These are phyloP conservation scores for Alligator mississippiensis DNA, from an alignment of 2,113 vertebrate genomes.

Conservation along the genomic window DNA sequence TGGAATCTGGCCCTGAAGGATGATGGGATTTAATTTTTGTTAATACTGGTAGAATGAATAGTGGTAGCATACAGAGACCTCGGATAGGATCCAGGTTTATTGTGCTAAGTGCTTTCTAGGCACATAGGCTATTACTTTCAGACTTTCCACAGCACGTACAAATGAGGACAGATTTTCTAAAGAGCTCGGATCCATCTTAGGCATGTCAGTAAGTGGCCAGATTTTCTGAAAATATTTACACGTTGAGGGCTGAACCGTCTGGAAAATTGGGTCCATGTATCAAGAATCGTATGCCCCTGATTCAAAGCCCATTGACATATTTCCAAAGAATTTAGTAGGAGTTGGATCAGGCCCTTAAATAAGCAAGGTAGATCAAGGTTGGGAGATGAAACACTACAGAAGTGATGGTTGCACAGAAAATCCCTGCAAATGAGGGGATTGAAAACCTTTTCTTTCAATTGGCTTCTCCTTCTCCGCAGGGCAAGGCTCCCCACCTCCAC, in stretches of 20 bases:
- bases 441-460: too few relatives aligned
- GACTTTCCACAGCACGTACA: neutral
- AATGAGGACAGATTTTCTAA: neutral
- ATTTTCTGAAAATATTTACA: neutral
- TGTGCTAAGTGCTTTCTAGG: neutral
- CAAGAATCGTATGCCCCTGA: fast-evolving
- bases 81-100: neutral
- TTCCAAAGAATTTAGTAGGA: neutral
- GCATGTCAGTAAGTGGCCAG: too few relatives aligned
- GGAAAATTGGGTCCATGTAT: neutral
- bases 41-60: fast-evolving
- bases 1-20: neutral
- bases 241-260: neutral
- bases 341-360: fast-evolving
- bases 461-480: neutral
- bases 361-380: fast-evolving
- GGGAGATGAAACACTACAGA: fast-evolving
- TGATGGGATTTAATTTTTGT: fast-evolving
- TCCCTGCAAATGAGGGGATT: too few relatives aligned
- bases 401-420: fast-evolving
- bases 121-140: neutral
- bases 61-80: neutral
- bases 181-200: neutral
- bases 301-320: neutral
- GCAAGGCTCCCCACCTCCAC: neutral